Percentiles rank a stretch among this genome's conserved stretches.
Evolutionary conservation across 2,113 vertebrate species (phyloP).

Genomic region (Psophia crepitans): DNA sequence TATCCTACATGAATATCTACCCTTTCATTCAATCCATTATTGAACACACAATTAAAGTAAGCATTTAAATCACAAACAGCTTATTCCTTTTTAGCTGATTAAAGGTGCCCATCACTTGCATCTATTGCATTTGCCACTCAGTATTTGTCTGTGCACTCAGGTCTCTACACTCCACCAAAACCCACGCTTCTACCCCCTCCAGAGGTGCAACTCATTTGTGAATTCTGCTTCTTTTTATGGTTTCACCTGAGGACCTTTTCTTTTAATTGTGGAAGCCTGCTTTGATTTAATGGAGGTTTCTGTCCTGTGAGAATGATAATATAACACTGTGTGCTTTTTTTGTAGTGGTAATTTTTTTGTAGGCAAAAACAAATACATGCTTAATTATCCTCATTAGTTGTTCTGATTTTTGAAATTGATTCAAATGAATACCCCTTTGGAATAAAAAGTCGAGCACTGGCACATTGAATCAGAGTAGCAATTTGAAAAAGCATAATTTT

Average conservation of each 20-base stretch:
- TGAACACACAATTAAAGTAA: neutral
- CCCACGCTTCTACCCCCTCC: neutral
- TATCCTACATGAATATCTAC: neutral
- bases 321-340: neutral
- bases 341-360: neutral
- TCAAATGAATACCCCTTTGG: neutral
- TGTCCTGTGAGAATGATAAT: constrained; percentile 15
- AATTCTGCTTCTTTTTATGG: neutral
- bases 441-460: constrained; percentile 26
- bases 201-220: neutral
- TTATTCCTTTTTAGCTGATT: neutral
- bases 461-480: neutral
- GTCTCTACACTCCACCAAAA: neutral
- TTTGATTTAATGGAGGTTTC: constrained; percentile 54
- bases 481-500: neutral
- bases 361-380: constrained; percentile 44
- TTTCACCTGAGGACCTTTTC: constrained; percentile 1
- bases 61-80: neutral
- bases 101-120: neutral
- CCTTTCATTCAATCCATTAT: neutral
- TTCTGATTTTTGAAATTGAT: constrained; percentile 46
- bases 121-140: neutral
- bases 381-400: constrained; percentile 67
- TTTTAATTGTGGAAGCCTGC: constrained; percentile 23
- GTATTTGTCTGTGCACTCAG: neutral